These are phyloP conservation scores for Pipistrellus kuhlii DNA, from an alignment of 2,797 vertebrate species.

Conservation along the genomic window DNA sequence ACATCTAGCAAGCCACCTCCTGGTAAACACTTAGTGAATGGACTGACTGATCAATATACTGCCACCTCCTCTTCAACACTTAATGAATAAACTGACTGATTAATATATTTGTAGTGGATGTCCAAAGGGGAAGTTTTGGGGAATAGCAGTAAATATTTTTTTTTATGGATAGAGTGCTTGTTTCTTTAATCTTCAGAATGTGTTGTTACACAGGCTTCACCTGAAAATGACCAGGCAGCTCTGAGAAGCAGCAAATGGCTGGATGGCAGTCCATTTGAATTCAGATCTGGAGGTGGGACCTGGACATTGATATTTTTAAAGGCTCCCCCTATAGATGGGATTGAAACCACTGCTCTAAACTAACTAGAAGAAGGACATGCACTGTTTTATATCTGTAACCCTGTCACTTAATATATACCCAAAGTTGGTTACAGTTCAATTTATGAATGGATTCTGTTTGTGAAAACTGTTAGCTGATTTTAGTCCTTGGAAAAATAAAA, in stretches of 20 bases:
- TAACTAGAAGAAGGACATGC: not conserved
- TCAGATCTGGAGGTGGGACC: not conserved
- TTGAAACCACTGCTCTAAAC: not conserved
- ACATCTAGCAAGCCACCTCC: not conserved
- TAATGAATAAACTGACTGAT: not conserved
- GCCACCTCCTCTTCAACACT: not conserved
- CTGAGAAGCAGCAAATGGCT: not conserved
- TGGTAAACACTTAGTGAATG: not conserved
- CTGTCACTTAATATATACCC: not conserved
- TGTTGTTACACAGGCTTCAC: not conserved
- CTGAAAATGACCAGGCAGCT: conserved; percentile 32
- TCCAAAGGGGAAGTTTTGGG: not conserved
- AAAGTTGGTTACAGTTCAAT: not conserved
- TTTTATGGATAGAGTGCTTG: not conserved
- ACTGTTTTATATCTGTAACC: not conserved
- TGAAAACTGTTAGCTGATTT: conserved; percentile 49
- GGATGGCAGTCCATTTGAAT: not conserved
- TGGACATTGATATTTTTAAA: not conserved
- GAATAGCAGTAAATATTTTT: not conserved
- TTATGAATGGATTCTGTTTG: conserved; percentile 47
- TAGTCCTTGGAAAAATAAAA: not conserved
- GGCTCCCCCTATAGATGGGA: not conserved
- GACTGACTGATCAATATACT: not conserved
- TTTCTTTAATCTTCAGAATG: conserved; percentile 55
- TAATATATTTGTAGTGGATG: not conserved